Evolutionary conservation across 2,113 vertebrate genomes (phyloP).

Genomic region (Echinops telfairi): DNA sequence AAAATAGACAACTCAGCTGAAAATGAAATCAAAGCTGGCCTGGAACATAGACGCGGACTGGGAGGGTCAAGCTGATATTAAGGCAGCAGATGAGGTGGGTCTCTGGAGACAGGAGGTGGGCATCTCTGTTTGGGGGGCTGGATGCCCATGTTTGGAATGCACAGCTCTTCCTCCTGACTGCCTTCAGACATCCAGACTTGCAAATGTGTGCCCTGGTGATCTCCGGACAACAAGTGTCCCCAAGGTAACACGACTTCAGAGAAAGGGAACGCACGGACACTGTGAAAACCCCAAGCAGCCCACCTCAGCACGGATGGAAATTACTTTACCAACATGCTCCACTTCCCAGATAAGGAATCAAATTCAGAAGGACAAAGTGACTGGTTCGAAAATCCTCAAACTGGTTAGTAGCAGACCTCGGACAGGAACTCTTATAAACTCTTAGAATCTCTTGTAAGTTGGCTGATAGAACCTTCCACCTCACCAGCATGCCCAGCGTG

Average conservation of each 20-base stretch:
- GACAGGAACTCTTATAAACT: neutral
- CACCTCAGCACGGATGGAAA: neutral
- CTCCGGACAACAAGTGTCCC: neutral
- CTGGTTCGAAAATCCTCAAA: constrained; percentile 15
- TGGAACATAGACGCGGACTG: constrained; percentile 47
- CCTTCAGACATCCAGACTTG: neutral
- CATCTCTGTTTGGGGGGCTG: neutral
- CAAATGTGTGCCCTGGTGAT: neutral
- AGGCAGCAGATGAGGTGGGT: constrained; percentile 52
- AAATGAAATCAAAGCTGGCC: constrained; percentile 78
- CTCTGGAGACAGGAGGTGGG: constrained; percentile 27
- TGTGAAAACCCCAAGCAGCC: neutral
- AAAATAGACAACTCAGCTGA: constrained; percentile 75
- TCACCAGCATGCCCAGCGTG: neutral
- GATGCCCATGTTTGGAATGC: constrained; percentile 24
- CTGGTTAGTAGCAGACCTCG: neutral
- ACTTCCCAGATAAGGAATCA: constrained; percentile 33
- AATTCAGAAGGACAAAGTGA: neutral
- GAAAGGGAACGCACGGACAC: neutral
- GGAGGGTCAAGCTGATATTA: constrained; percentile 65
- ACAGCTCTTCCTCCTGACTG: constrained; percentile 8
- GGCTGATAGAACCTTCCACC: neutral
- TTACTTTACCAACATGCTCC: neutral
- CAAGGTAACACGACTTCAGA: neutral
- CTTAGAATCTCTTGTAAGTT: constrained; percentile 36